Evolutionary conservation across 30 jellyfish, hydroid and myxozoan species (phyloP).

Genomic region (Pelagia noctiluca): DNA sequence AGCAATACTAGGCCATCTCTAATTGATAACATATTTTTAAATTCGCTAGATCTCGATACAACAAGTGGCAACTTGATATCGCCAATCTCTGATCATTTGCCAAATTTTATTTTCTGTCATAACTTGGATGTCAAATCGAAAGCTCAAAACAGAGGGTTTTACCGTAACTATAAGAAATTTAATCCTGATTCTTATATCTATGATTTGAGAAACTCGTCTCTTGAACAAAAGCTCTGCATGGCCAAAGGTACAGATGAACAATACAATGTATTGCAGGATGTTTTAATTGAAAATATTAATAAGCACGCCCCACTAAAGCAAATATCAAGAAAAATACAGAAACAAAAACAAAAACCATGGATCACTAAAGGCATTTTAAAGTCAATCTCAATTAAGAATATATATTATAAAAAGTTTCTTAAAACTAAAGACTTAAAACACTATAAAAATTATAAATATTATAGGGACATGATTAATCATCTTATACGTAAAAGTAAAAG

Average conservation of each 20-base stretch:
- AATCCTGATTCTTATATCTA: constrained; percentile 11
- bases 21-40: constrained; percentile 34
- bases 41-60: constrained; percentile 25
- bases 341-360: constrained; percentile 34
- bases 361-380: constrained; percentile 31
- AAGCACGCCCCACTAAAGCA: constrained; percentile 26
- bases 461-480: constrained; percentile 43
- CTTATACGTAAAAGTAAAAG: constrained; percentile 47
- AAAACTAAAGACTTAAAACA: constrained; percentile 26
- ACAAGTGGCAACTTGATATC: constrained; percentile 25
- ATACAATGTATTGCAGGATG: constrained; percentile 44
- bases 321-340: background rate
- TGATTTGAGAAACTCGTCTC: constrained; percentile 29
- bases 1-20: constrained; percentile 27
- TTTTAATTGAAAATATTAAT: background rate
- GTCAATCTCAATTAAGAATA: constrained; percentile 58
- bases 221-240: background rate
- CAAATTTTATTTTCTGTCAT: constrained; percentile 30
- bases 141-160: constrained; percentile 10
- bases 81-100: constrained; percentile 38
- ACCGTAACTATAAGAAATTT: constrained; percentile 26
- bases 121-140: constrained; percentile 5
- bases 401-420: constrained; percentile 26
- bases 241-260: constrained; percentile 33
- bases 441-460: constrained; percentile 43